Evolutionary conservation across 1,140 invertebrate genomes (phyloP).

Genomic region (Hylaeus anthracinus): DNA sequence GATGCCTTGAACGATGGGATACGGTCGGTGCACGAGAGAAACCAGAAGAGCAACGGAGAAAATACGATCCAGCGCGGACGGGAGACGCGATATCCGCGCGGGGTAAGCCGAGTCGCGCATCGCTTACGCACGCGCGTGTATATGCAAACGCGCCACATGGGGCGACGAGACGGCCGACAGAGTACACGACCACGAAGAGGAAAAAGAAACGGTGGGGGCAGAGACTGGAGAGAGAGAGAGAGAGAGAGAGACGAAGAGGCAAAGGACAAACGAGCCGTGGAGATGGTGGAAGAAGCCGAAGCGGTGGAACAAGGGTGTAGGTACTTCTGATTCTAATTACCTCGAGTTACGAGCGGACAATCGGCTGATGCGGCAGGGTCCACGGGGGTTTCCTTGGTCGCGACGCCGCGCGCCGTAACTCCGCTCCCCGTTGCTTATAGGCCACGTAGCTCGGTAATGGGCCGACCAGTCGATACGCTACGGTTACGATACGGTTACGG

Average conservation of each 20-base stretch:
- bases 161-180: conserved; percentile 61
- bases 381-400: conserved; percentile 51
- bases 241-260: background rate
- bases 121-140: conserved; percentile 50
- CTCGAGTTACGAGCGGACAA: conserved; percentile 68
- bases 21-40: background rate
- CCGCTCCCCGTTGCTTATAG: conserved; percentile 57
- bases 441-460: conserved; percentile 55
- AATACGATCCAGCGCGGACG: conserved; percentile 2
- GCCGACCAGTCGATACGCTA: conserved; percentile 33
- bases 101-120: conserved; percentile 34
- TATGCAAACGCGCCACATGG: conserved; percentile 68
- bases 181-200: conserved; percentile 32
- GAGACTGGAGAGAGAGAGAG: background rate
- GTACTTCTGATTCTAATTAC: conserved; percentile 71
- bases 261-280: background rate
- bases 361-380: conserved; percentile 58
- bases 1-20: background rate
- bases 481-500: conserved; percentile 41
- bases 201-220: conserved; percentile 21
- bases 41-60: background rate
- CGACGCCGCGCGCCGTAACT: conserved; percentile 51
- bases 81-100: background rate
- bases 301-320: conserved; percentile 50
- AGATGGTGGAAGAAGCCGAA: background rate